Conservation (phyloP, 2,888 invertebrate genomes). For the Anthrax anthrax region DNA sequence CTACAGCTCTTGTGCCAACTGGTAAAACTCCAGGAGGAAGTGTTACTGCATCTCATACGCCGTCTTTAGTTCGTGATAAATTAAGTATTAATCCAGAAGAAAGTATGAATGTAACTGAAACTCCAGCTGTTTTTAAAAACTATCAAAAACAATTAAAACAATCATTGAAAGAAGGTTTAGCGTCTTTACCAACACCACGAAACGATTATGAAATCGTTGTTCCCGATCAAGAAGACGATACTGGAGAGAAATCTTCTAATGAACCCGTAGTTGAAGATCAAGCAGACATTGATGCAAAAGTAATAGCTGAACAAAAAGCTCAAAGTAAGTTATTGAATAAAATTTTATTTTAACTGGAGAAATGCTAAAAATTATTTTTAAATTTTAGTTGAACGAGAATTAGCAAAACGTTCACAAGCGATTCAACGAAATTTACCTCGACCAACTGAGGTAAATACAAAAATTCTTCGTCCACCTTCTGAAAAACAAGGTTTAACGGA, state of each 20-base stretch:
- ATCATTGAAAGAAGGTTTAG: slow-evolving; percentile 62
- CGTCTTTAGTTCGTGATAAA: slow-evolving; percentile 79
- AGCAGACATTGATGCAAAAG: slow-evolving; percentile 64
- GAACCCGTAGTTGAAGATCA: slow-evolving; percentile 61
- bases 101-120: slow-evolving; percentile 51
- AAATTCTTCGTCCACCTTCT: slow-evolving; percentile 61
- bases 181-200: slow-evolving; percentile 72
- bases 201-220: slow-evolving; percentile 99
- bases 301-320: slow-evolving; percentile 52
- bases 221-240: slow-evolving; percentile 61
- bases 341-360: not conserved
- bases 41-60: slow-evolving; percentile 33
- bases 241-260: slow-evolving; percentile 28
- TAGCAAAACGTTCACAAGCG: slow-evolving; percentile 66
- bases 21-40: slow-evolving; percentile 19
- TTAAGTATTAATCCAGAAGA: slow-evolving; percentile 90
- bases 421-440: slow-evolving; percentile 77
- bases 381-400: slow-evolving; percentile 19
- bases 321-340: slow-evolving; percentile 35
- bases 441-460: slow-evolving; percentile 72
- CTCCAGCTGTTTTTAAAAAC: slow-evolving; percentile 50
- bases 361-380: not conserved
- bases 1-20: slow-evolving; percentile 36
- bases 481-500: slow-evolving; percentile 67
- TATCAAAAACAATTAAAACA: slow-evolving; percentile 60